phyloP scores from a whole-genome alignment of 2,113 vertebrate genomes.

The Rissa tridactyla region DNA sequence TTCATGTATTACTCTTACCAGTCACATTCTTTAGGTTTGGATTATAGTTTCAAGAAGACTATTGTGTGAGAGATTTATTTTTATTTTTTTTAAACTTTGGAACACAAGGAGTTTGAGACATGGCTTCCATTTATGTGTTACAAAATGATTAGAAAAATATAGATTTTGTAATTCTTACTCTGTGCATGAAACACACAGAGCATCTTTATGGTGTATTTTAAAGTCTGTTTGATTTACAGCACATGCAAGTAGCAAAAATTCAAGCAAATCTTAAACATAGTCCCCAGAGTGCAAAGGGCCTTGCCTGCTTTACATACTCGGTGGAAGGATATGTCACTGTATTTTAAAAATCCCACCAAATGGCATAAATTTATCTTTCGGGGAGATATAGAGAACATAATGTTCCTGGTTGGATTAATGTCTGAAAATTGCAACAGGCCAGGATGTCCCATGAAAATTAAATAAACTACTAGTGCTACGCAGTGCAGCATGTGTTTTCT shows the following conservation, averaged over 20 bases:
- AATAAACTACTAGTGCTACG: neutral
- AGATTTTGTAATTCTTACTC: neutral
- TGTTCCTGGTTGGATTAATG: neutral
- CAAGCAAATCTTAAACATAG: neutral
- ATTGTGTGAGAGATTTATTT: neutral
- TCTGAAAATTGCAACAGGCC: neutral
- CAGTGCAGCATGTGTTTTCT: neutral
- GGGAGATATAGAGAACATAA: neutral
- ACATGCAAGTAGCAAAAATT: neutral
- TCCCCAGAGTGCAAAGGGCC: neutral
- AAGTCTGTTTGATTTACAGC: neutral
- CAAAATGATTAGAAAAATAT: neutral
- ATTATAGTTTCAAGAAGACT: neutral
- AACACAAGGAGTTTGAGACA: neutral
- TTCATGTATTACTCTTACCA: accelerated
- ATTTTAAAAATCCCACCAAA: neutral
- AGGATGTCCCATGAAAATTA: neutral
- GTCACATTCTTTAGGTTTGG: neutral
- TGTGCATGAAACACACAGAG: neutral
- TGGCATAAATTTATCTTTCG: neutral
- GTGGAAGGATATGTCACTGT: neutral
- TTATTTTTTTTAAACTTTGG: neutral
- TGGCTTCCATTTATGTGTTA: neutral
- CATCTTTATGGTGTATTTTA: neutral
- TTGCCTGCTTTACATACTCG: neutral